These are phyloP conservation scores for Bungarus multicinctus DNA, from an alignment of 2,113 vertebrate species.

Conservation along the genomic window DNA sequence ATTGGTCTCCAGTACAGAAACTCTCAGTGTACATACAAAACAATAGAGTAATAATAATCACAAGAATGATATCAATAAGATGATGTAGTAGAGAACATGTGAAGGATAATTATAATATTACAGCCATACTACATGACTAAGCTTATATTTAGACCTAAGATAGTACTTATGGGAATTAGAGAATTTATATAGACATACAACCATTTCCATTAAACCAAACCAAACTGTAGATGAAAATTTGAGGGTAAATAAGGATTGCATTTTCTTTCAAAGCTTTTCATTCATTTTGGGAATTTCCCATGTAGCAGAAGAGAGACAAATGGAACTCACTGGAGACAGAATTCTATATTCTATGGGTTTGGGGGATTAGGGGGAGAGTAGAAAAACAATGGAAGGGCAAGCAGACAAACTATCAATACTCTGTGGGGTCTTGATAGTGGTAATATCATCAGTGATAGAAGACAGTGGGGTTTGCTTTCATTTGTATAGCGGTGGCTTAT, in stretches of 20 bases:
- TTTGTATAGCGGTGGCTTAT: neutral
- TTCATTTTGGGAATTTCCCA: neutral
- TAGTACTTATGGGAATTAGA: neutral
- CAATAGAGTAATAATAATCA: neutral
- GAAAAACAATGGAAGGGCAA: neutral
- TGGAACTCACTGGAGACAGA: neutral
- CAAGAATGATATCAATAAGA: neutral
- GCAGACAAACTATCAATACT: neutral
- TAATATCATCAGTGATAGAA: neutral
- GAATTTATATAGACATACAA: neutral
- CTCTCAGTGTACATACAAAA: neutral
- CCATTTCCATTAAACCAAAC: neutral
- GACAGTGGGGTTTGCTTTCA: neutral
- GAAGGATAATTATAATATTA: neutral
- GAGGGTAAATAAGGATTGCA: neutral
- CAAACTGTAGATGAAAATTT: neutral
- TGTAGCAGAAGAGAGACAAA: neutral
- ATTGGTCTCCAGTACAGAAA: neutral
- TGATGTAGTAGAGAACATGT: neutral
- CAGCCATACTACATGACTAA: neutral
- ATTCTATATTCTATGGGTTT: neutral
- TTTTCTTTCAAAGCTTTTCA: neutral
- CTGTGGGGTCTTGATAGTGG: neutral
- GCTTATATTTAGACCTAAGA: neutral
- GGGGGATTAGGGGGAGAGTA: neutral